A percentile compares a stretch with the other conserved stretches of the same genome.
These are phyloP conservation scores for Eupristina koningsbergeri DNA, from an alignment of 1,140 invertebrate species.

Conservation along the genomic window DNA sequence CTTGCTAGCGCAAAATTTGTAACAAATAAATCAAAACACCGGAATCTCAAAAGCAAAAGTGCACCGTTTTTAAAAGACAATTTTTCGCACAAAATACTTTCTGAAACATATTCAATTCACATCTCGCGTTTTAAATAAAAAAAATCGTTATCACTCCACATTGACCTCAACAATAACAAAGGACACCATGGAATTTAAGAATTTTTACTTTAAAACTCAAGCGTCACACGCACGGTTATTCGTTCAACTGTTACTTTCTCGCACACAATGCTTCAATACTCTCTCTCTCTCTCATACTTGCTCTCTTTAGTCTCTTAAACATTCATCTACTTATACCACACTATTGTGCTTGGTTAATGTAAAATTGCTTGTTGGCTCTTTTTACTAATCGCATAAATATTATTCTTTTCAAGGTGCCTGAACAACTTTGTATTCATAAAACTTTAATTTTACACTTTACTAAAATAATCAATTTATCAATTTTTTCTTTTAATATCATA, in stretches of 20 bases:
- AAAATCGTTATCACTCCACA: slow-evolving; percentile 7
- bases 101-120: slow-evolving; percentile 39
- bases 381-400: slow-evolving; percentile 18
- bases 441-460: not conserved
- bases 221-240: slow-evolving; percentile 54
- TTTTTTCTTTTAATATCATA: slow-evolving; percentile 8
- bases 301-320: slow-evolving; percentile 54
- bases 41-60: slow-evolving; percentile 46
- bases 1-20: slow-evolving; percentile 9
- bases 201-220: slow-evolving; percentile 41
- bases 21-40: slow-evolving; percentile 37
- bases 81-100: slow-evolving; percentile 40
- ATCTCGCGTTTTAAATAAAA: slow-evolving; percentile 27
- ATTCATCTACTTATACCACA: slow-evolving; percentile 67
- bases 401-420: slow-evolving; percentile 45
- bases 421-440: not conserved
- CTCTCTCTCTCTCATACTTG: slow-evolving; percentile 45
- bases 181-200: slow-evolving; percentile 31
- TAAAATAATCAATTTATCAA: not conserved
- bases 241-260: slow-evolving; percentile 43
- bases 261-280: slow-evolving; percentile 36
- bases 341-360: slow-evolving; percentile 48
- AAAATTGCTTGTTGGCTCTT: slow-evolving; percentile 51
- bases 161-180: slow-evolving; percentile 25
- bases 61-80: slow-evolving; percentile 21